These are phyloP conservation scores for Himantopus leucocephalus DNA, from an alignment of 2,113 vertebrate species.

Conservation along the genomic window DNA sequence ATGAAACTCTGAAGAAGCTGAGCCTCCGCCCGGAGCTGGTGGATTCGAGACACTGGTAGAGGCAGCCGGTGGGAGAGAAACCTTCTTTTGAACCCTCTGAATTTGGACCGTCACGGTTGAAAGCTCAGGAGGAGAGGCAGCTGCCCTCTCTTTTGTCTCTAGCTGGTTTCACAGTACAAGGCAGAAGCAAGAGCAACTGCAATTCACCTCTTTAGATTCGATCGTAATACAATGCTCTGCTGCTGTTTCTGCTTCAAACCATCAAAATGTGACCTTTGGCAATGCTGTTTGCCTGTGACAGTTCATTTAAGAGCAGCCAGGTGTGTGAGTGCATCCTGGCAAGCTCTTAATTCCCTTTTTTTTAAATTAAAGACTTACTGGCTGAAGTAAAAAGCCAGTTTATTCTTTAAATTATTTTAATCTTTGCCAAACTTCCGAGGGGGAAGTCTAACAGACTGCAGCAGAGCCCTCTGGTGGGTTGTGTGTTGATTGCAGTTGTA, in stretches of 20 bases:
- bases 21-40: constrained; percentile 91
- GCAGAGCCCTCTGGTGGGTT: not conserved
- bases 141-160: not conserved
- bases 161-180: not conserved
- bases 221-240: not conserved
- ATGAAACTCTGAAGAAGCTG: constrained; percentile 94
- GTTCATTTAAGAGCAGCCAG: not conserved
- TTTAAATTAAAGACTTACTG: not conserved
- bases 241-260: not conserved
- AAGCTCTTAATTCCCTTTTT: not conserved
- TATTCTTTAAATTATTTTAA: constrained; percentile 4
- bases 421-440: not conserved
- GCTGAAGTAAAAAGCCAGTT: not conserved
- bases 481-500: not conserved
- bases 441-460: not conserved
- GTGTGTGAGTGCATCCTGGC: not conserved
- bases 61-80: not conserved
- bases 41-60: constrained; percentile 90
- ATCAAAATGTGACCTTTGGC: not conserved
- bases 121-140: not conserved
- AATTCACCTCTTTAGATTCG: not conserved
- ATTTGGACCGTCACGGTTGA: not conserved
- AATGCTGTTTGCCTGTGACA: not conserved
- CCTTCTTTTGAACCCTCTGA: not conserved
- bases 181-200: not conserved